These are phyloP conservation scores for Zele albiditarsus DNA, from an alignment of 2,888 invertebrate genomes.

Conservation along the genomic window DNA sequence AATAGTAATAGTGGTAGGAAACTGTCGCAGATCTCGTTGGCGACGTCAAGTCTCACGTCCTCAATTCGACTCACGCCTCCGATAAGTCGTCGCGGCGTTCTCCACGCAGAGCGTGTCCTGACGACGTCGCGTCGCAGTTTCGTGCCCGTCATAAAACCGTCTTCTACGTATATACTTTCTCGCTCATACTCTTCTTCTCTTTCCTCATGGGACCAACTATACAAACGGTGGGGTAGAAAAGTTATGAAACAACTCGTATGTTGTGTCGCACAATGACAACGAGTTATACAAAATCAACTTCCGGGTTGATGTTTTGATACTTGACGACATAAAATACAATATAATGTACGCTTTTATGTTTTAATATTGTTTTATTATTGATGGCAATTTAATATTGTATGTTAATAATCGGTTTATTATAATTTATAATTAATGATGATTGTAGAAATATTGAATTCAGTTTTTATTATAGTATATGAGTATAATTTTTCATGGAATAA, in stretches of 20 bases:
- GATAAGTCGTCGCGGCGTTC: slow-evolving; percentile 51
- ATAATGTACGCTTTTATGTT: no score
- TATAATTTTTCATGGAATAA: no score
- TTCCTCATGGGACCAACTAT: neutral
- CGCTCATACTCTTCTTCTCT: neutral
- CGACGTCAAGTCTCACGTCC: slow-evolving; percentile 42
- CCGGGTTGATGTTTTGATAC: neutral
- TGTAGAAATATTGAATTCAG: no score
- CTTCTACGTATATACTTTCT: slow-evolving; percentile 3
- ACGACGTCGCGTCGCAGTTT: slow-evolving; percentile 37
- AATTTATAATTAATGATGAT: no score
- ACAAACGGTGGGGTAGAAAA: slow-evolving; percentile 24
- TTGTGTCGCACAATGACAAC: neutral
- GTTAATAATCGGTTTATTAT: no score
- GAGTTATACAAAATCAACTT: slow-evolving; percentile 19
- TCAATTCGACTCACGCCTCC: slow-evolving; percentile 52
- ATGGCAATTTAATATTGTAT: no score
- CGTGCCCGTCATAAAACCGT: slow-evolving; percentile 10
- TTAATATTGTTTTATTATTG: no score
- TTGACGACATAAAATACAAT: neutral
- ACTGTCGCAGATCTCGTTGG: slow-evolving; percentile 19
- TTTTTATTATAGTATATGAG: no score
- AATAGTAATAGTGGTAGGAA: neutral
- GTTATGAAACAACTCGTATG: slow-evolving; percentile 3
- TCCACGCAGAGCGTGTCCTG: slow-evolving; percentile 45